Conservation (phyloP, 1,140 invertebrate species). For the Lucilia cuprina region DNA sequence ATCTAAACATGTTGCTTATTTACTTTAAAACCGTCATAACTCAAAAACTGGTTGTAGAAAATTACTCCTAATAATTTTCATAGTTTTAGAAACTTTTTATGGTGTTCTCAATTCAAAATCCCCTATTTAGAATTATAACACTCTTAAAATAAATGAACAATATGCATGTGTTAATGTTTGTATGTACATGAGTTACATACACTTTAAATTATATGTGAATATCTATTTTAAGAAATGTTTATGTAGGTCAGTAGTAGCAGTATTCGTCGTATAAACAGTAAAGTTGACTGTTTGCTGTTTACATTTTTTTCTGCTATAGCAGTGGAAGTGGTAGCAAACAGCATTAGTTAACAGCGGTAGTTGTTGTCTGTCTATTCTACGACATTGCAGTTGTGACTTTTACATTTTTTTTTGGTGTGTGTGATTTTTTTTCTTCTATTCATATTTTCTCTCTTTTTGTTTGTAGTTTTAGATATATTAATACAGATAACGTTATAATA, state of each 20-base stretch:
- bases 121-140: too few species aligned
- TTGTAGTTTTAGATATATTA: neutral
- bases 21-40: too few species aligned
- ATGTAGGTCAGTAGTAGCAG: neutral
- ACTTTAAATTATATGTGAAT: neutral
- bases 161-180: neutral
- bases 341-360: neutral
- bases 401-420: neutral
- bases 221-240: neutral
- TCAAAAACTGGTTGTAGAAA: too few species aligned
- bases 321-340: neutral
- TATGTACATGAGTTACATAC: neutral
- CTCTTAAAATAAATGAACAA: too few species aligned
- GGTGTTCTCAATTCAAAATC: too few species aligned
- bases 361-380: neutral
- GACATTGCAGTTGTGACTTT: conserved; percentile 14
- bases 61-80: too few species aligned
- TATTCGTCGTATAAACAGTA: neutral
- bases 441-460: neutral
- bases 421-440: neutral
- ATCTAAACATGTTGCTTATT: too few species aligned
- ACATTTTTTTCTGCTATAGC: neutral
- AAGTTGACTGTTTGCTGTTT: neutral
- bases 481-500: conserved; percentile 8
- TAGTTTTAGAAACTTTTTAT: too few species aligned